phyloP scores from a whole-genome alignment of 2,113 vertebrate species.

The Ptyas mucosa region DNA sequence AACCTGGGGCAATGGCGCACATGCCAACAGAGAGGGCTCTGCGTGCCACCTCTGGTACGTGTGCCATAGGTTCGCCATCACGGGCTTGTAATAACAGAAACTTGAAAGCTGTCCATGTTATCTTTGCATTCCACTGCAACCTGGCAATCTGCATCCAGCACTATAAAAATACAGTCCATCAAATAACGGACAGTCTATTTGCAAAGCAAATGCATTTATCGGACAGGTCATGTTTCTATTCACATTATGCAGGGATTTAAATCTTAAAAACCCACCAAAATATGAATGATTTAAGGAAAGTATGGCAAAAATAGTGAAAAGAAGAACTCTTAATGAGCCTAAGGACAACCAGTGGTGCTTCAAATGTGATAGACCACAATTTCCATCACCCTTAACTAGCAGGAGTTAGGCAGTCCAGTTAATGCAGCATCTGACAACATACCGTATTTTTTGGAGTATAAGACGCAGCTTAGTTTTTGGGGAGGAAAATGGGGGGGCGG shows the following conservation, averaged over 20 bases:
- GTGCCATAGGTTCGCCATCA: too few species aligned
- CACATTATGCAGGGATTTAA: neutral
- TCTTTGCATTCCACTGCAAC: neutral
- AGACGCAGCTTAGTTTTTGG: too few species aligned
- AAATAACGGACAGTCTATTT: neutral
- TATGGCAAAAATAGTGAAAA: neutral
- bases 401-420: neutral
- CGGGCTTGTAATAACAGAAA: neutral
- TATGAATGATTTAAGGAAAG: neutral
- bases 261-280: neutral
- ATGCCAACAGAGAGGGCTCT: too few species aligned
- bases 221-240: neutral
- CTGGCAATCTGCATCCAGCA: neutral
- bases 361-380: neutral
- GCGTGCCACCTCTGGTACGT: too few species aligned
- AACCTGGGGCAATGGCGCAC: too few species aligned
- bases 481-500: too few species aligned
- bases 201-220: neutral
- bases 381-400: neutral
- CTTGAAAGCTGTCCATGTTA: neutral
- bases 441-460: too few species aligned
- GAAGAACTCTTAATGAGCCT: neutral
- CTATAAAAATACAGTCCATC: neutral
- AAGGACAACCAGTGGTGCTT: neutral
- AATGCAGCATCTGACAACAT: neutral